Evolutionary conservation across 2,797 vertebrate species (phyloP).

Genomic region (Graptemys geographica): DNA sequence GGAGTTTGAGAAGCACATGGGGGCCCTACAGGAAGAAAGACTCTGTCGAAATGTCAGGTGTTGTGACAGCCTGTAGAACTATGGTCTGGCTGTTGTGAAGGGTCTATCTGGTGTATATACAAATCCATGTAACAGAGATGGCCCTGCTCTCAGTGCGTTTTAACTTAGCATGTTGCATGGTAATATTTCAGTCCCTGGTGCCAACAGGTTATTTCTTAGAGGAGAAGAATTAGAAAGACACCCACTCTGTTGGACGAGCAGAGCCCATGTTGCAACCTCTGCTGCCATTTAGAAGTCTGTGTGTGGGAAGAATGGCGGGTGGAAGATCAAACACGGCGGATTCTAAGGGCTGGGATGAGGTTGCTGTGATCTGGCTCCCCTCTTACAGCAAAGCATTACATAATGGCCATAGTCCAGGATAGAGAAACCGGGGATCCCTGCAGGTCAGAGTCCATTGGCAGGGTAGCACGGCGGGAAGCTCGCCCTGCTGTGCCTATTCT

Average conservation of each 20-base stretch:
- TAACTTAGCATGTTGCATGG: not conserved
- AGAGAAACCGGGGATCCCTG: not conserved
- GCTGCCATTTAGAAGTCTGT: not conserved
- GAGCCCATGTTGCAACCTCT: not conserved
- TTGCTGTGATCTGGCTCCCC: not conserved
- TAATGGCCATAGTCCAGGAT: accelerated
- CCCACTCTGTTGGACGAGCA: not conserved
- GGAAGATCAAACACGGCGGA: not conserved
- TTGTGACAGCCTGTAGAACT: not conserved
- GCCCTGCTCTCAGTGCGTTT: not conserved
- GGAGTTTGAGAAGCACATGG: not conserved
- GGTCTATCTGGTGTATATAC: not conserved
- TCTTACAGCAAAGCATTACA: not conserved
- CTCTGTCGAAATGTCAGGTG: not conserved
- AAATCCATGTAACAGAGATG: not conserved
- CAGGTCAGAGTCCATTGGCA: not conserved
- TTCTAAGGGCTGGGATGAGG: not conserved
- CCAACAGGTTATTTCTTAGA: not conserved
- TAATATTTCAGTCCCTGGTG: not conserved
- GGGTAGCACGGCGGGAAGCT: not conserved
- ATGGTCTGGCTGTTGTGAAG: not conserved
- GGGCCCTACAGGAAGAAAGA: not conserved
- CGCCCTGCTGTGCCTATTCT: not conserved
- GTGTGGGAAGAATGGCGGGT: not conserved
- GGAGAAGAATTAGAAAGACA: accelerated